Evolutionary conservation across 2,797 vertebrate genomes (phyloP), one percentile per base, ranked within the genome.

Genomic region (Anableps anableps): DNA sequence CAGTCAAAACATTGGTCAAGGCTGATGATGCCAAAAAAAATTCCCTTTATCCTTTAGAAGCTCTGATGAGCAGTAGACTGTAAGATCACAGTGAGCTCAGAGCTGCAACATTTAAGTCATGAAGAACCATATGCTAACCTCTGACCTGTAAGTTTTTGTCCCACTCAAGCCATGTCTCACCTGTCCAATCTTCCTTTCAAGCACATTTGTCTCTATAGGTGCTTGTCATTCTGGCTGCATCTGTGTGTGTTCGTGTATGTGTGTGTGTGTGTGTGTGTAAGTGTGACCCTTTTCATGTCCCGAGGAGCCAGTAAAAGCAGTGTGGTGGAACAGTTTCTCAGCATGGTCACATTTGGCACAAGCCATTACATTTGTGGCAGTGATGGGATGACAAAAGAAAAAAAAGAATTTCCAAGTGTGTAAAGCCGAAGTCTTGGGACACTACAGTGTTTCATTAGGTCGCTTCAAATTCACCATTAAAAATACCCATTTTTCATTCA

Each of bases 291-390:
- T n/a, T 89, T 87, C 36, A 16, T 82, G 85, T 90, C 85, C 87
- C 92, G 81, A 9, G 68, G 83, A 90, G 89, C 85, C 85, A 38
- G 85, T 95, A 92, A 93, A 95, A 90, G 88, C 91, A 84, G 85
- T 75, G 91, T 89, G 88, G 91, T 90, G 91, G 85, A 92, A 95
- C 88, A 36, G 80, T 90, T 92, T 85, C 85, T 81, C 83, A 91
- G 94, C 79, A 91, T 91, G 92, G 87, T 90, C 85, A 84, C 83
- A 91, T 53, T 94, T 93, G 92, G 94, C 93, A 94, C 83, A 94
- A 95, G 91, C 91, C 93, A 94, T 95, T 96, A 95, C 95, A 91
- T 88, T 92, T 92, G 87, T 89, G 93, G 89, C 88, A 79, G 75
- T 58, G 74, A 78, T 53, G 53, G 82, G 76, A 70, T 38, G 76